Conservation (phyloP, 2,113 vertebrate genomes). For the Oncorhynchus tshawytscha region DNA sequence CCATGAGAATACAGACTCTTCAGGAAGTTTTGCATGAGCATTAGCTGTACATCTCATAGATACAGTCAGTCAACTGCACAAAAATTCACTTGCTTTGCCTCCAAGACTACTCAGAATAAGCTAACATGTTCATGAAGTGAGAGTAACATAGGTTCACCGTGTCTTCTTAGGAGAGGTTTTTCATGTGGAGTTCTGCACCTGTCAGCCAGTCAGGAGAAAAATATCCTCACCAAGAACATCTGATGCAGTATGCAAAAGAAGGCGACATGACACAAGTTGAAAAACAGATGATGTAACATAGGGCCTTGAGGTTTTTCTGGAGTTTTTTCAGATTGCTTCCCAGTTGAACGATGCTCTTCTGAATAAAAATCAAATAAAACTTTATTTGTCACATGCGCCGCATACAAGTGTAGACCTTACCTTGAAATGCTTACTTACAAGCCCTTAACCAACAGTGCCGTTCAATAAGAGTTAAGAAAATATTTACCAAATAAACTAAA, state of each 20-base stretch:
- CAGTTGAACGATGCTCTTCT: background rate
- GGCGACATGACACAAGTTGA: background rate
- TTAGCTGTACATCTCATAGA: background rate
- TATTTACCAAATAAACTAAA: too few relatives aligned
- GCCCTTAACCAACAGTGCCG: too few relatives aligned
- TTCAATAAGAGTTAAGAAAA: too few relatives aligned
- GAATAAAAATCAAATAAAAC: too few relatives aligned
- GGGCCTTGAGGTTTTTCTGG: background rate
- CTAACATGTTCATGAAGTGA: background rate
- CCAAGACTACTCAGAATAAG: background rate
- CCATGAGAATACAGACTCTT: background rate
- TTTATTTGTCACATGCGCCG: too few relatives aligned
- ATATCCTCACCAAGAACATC: background rate
- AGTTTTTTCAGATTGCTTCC: background rate
- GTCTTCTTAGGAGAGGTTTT: background rate
- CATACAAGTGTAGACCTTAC: too few relatives aligned
- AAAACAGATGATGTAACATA: slow-evolving; percentile 1
- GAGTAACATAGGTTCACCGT: background rate
- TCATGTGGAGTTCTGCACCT: slow-evolving; percentile 1
- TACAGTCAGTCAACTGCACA: background rate
- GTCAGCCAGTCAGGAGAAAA: background rate
- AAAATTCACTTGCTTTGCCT: background rate
- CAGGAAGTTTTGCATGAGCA: background rate
- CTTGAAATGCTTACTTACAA: too few relatives aligned
- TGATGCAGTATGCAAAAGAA: background rate